phyloP scores from a whole-genome alignment of 2,113 vertebrate species.

The Rhinoderma darwinii region DNA sequence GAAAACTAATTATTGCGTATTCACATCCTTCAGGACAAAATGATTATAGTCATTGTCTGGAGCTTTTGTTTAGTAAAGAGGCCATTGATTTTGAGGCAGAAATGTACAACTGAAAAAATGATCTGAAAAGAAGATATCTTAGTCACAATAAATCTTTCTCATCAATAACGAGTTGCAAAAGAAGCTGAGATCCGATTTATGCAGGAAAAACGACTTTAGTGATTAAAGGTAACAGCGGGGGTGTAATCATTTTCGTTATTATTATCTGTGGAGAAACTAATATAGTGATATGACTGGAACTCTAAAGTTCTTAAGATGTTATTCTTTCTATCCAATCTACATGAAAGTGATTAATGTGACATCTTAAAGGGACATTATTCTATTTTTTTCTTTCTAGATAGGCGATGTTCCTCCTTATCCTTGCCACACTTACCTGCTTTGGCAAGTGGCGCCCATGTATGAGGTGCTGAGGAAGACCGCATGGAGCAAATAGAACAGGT shows the following conservation, averaged over 20 bases:
- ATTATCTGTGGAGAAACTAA: neutral
- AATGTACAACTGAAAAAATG: slow-evolving; percentile 15
- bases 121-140: slow-evolving; percentile 23
- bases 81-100: slow-evolving; percentile 41
- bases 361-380: neutral
- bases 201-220: neutral
- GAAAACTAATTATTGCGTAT: slow-evolving; percentile 30
- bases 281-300: neutral
- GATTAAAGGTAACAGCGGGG: slow-evolving; percentile 7
- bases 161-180: slow-evolving; percentile 17
- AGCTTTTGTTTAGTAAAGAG: slow-evolving; percentile 41
- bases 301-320: neutral
- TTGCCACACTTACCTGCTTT: neutral
- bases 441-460: no score
- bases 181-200: slow-evolving; percentile 31
- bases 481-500: no score
- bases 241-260: neutral
- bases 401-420: neutral
- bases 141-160: slow-evolving; percentile 26
- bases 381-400: neutral
- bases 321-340: neutral
- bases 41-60: slow-evolving; percentile 47
- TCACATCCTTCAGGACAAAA: slow-evolving; percentile 44
- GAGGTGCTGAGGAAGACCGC: no score
- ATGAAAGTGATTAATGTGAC: neutral